Evolutionary conservation across 2,797 vertebrate genomes (phyloP).

Genomic region (Characodon lateralis): DNA sequence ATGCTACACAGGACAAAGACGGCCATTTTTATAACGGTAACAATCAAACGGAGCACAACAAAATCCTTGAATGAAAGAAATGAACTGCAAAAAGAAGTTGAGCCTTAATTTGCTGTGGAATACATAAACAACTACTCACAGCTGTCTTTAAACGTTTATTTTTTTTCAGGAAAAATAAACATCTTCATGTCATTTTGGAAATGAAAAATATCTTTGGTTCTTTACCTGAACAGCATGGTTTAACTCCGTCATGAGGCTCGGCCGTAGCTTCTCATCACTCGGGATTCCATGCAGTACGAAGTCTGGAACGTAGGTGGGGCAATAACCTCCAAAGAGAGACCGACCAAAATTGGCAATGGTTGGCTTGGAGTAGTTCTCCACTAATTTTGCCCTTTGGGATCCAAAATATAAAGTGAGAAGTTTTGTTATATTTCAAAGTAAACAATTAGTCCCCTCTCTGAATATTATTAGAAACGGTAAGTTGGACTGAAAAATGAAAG

Average conservation of each 20-base stretch:
- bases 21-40: neutral
- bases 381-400: conserved; percentile 87
- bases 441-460: neutral
- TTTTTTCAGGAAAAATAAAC: neutral
- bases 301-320: conserved; percentile 95
- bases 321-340: conserved; percentile 96
- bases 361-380: conserved; percentile 94
- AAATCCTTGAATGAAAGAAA: neutral
- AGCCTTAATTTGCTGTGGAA: too few species aligned
- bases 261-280: conserved; percentile 91
- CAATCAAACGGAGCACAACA: neutral
- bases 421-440: neutral
- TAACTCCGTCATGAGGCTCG: conserved; percentile 91
- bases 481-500: neutral
- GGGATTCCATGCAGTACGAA: conserved; percentile 96
- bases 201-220: neutral
- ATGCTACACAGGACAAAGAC: conserved; percentile 80
- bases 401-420: neutral
- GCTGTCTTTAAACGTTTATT: neutral
- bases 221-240: conserved; percentile 95
- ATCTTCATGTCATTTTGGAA: neutral
- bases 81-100: neutral
- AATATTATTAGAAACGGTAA: neutral
- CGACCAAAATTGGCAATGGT: conserved; percentile 96
- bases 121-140: neutral